Base-by-base conservation (phyloP, 2,888 invertebrate species). In the Cistogaster globosa region DNA sequence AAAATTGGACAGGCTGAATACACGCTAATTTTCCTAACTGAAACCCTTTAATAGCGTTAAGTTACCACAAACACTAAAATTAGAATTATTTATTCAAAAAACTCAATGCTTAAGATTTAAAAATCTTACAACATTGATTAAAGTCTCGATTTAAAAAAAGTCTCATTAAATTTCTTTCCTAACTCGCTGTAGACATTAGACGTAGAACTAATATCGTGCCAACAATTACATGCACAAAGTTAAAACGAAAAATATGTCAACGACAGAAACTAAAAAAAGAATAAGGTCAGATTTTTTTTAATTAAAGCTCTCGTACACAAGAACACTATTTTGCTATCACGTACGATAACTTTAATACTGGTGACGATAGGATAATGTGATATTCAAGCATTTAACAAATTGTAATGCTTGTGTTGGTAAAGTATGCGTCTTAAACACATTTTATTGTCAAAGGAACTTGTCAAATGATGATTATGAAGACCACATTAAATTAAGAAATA, bases 361-460 rank as follows among this genome's bases (percentile, higher is more conserved):
- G 11, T 63, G 9, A 38, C 51, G 57, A 12, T 38, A 26, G 11
- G 22, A 48, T 4, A 48, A 57, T 74, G 57, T 57, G 45, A 55
- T 48, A 57, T 48, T 65, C 26, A 12, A 38, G 32, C 60, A 53
- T 26, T 71, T 65, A 57, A 42, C 36, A 67, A 32, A 67, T n/a
- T 53, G 48, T 60, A 80, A 67, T 80, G 79, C 53, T 57, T 57
- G 26, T n/a, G 12, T 32, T 36, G 6, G 7, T 11, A 57, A 45
- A 38, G 16, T 32, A 60, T 71, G 68, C 4, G 14, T 8, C 69
- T 55, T 51, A 57, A 7, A 60, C 18, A 9, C 32, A 20, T 26
- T 48, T 51, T 60, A 42, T 22, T 71, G 38, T n/a, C 55, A 67
- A 67, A 74, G 53, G 68, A 67, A 74, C 72, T 72, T 80, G 42